phyloP scores from a whole-genome alignment of 2,888 invertebrate genomes.

The Meandrusa payeni region DNA sequence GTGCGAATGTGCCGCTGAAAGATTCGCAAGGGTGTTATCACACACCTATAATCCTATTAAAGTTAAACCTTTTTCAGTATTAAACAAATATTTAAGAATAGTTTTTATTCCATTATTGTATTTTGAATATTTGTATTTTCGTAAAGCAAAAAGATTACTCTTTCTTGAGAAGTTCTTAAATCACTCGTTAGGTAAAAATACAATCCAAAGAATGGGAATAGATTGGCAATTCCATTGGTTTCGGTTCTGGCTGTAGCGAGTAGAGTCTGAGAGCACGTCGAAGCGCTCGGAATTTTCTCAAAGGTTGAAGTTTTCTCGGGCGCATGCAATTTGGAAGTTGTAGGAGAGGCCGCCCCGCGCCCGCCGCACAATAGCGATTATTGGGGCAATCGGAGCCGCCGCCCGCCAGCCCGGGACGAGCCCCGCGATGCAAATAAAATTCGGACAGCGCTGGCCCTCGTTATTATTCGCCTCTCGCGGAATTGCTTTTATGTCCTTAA shows the following conservation, averaged over 20 bases:
- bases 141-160: no score
- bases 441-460: slow-evolving; percentile 73
- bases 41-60: slow-evolving; percentile 27
- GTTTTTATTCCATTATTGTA: no score
- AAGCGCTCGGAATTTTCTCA: slow-evolving; percentile 64
- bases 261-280: slow-evolving; percentile 60
- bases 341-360: slow-evolving; percentile 43
- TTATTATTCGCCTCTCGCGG: slow-evolving; percentile 78
- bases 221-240: slow-evolving; percentile 58
- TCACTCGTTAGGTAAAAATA: no score
- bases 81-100: background rate
- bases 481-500: slow-evolving; percentile 78
- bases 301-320: slow-evolving; percentile 68
- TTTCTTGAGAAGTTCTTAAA: no score
- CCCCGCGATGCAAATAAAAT: slow-evolving; percentile 75
- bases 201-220: slow-evolving; percentile 50
- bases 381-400: slow-evolving; percentile 65
- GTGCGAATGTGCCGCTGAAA: slow-evolving; percentile 72
- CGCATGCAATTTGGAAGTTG: slow-evolving; percentile 69
- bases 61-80: background rate
- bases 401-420: slow-evolving; percentile 48
- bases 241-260: slow-evolving; percentile 58
- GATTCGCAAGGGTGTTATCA: slow-evolving; percentile 56
- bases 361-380: slow-evolving; percentile 65
- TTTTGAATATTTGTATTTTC: no score